phyloP scores from a whole-genome alignment of 2,797 vertebrate genomes.

The Anisognathus igniventris region DNA sequence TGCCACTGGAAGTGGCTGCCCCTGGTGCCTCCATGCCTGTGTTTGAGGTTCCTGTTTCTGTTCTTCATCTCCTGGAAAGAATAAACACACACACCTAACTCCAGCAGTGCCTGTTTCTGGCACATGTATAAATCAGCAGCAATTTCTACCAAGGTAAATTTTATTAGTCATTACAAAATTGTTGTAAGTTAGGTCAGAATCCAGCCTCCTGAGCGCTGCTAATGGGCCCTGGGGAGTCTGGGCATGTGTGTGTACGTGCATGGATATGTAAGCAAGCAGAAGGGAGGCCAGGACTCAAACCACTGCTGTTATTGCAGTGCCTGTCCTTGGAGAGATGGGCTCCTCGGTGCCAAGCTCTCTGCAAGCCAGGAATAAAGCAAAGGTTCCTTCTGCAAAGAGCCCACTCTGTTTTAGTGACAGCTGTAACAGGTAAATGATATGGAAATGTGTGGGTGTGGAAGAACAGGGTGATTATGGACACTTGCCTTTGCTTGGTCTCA shows the following conservation, averaged over 20 bases:
- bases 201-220: not conserved
- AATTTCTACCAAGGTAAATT: not conserved
- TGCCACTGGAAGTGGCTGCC: not conserved
- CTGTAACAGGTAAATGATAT: not conserved
- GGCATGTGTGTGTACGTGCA: not conserved
- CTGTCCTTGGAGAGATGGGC: accelerated
- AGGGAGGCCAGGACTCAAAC: not conserved
- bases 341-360: not conserved
- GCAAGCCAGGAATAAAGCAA: not conserved
- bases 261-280: not conserved
- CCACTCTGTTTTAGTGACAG: not conserved
- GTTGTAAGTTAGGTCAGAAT: not conserved
- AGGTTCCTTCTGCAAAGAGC: not conserved
- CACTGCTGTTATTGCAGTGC: not conserved
- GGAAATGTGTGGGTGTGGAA: not conserved
- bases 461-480: not conserved
- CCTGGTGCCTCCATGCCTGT: not conserved
- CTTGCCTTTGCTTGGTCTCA: not conserved
- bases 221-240: not conserved
- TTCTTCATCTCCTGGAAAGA: not conserved
- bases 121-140: not conserved
- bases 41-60: not conserved
- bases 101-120: not conserved
- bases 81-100: not conserved
- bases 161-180: not conserved